phyloP scores from a whole-genome alignment of 2,113 vertebrate genomes.

The Sylvia atricapilla region DNA sequence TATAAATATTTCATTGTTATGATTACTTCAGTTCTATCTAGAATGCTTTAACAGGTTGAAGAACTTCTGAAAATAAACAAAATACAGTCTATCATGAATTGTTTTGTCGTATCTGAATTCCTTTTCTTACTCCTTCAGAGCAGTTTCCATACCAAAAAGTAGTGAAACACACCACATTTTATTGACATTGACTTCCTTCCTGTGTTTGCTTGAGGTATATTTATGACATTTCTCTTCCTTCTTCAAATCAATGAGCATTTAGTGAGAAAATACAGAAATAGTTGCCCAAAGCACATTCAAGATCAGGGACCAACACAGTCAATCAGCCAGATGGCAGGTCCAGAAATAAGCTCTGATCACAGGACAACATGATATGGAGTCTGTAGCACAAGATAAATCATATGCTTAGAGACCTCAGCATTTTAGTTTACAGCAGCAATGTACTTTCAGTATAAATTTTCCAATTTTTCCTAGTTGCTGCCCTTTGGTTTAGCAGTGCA shows the following conservation, averaged over 20 bases:
- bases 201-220: not conserved
- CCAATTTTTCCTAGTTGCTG: not conserved
- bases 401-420: not conserved
- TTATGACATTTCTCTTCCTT: not conserved
- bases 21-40: not conserved
- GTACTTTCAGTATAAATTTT: not conserved
- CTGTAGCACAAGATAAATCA: not conserved
- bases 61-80: not conserved
- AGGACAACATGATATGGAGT: not conserved
- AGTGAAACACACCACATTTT: not conserved
- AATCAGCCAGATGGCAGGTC: not conserved
- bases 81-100: not conserved
- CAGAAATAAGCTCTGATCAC: not conserved
- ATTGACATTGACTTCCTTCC: not conserved
- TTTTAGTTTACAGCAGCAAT: not conserved
- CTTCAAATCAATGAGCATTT: not conserved
- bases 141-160: not conserved
- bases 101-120: not conserved
- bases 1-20: not conserved
- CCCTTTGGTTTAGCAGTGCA: not conserved
- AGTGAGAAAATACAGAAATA: not conserved
- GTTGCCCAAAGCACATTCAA: not conserved
- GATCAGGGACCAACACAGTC: not conserved
- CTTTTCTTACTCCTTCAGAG: not conserved
- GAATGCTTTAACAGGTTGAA: not conserved